Conservation (phyloP, 2,113 vertebrate species). For the Larimichthys crocea region DNA sequence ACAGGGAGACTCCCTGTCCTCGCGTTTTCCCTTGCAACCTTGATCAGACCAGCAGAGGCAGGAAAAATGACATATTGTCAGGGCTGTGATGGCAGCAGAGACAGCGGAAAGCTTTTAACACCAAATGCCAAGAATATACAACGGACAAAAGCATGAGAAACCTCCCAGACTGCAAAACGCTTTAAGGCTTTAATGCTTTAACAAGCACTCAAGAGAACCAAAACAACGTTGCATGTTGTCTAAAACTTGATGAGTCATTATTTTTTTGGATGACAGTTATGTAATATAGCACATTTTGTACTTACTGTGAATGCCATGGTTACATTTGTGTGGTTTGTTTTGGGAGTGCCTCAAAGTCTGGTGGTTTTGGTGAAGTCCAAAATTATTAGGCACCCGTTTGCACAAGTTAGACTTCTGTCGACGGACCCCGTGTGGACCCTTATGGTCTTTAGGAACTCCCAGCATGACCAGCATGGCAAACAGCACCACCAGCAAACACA, state of each 20-base stretch:
- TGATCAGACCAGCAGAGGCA: slow-evolving; percentile 48
- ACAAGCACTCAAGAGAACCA: slow-evolving; percentile 22
- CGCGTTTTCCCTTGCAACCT: slow-evolving; percentile 34
- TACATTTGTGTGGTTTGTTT: slow-evolving; percentile 72
- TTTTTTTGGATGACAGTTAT: slow-evolving; percentile 1
- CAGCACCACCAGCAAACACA: slow-evolving; percentile 62
- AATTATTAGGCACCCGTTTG: slow-evolving; percentile 51
- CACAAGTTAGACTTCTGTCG: slow-evolving; percentile 64
- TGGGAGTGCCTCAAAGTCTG: slow-evolving; percentile 51
- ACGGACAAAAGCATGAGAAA: slow-evolving; percentile 30
- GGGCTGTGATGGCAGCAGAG: slow-evolving; percentile 29
- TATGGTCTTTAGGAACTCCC: slow-evolving; percentile 71
- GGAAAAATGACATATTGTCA: slow-evolving; percentile 50
- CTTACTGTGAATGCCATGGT: slow-evolving; percentile 78
- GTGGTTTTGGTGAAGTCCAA: slow-evolving; percentile 44
- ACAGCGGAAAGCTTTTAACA: slow-evolving; percentile 62
- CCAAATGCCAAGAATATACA: slow-evolving; percentile 40
- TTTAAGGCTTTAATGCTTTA: slow-evolving; percentile 32
- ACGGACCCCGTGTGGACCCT: slow-evolving; percentile 40
- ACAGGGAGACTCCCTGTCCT: slow-evolving; percentile 28
- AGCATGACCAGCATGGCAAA: slow-evolving; percentile 71
- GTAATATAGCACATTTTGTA: slow-evolving; percentile 38
- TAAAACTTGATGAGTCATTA: slow-evolving; percentile 27
- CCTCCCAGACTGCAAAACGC: neutral
- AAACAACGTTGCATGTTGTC: slow-evolving; percentile 11